A percentile compares a stretch with the other conserved stretches of the same genome.
Evolutionary conservation across 64 coral and sea anemone genomes (phyloP).

Genomic region (Porites australiensis): DNA sequence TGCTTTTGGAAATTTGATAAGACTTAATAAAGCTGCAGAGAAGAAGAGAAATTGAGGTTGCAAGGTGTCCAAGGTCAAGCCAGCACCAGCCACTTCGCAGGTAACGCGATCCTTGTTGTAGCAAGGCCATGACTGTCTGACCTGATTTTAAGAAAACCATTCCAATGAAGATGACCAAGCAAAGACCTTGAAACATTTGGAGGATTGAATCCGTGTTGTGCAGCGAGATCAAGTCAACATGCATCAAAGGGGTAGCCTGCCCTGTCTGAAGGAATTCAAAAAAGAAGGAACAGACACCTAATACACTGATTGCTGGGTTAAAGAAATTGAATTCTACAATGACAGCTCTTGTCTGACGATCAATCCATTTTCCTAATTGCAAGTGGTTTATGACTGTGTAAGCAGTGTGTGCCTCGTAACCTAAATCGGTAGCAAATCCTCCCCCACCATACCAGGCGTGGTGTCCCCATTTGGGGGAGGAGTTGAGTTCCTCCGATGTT

Average conservation of each 20-base stretch:
- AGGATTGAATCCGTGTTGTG: neutral
- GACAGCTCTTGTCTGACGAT: constrained; percentile 7
- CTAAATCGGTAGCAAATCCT: neutral
- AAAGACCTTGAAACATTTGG: neutral
- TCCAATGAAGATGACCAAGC: neutral
- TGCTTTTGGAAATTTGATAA: neutral
- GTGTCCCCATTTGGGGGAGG: neutral
- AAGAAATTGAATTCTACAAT: neutral
- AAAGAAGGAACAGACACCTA: neutral
- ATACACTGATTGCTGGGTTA: neutral
- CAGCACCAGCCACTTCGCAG: neutral
- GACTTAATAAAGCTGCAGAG: neutral
- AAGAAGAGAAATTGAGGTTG: neutral
- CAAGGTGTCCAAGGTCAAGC: neutral
- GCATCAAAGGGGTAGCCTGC: neutral
- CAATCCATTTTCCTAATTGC: neutral
- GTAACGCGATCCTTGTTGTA: neutral
- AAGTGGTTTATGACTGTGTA: neutral
- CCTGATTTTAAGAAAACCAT: neutral
- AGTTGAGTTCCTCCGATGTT: neutral
- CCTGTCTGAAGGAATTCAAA: neutral
- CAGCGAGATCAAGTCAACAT: neutral
- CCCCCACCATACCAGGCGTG: neutral
- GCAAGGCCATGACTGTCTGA: neutral
- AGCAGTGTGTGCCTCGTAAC: neutral